Base-by-base conservation (phyloP, 64 coral and sea anemone genomes). In the Montipora sp. region DNA sequence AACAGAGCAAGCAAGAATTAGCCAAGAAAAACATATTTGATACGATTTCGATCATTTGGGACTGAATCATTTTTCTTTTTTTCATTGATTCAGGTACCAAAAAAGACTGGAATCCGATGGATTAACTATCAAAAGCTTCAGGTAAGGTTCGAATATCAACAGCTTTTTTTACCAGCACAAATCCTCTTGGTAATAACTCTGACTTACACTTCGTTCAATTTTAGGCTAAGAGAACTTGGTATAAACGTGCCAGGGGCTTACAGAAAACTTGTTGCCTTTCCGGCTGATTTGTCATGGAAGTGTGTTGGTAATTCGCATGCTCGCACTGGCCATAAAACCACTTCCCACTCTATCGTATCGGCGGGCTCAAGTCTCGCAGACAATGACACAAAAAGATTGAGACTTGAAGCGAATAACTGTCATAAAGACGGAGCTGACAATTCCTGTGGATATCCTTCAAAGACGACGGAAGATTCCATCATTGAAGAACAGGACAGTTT, bases 201-300 rank as follows among this genome's bases (percentile, higher is more conserved):
- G 16, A 78, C 6, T 19, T 47, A 5, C 43, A 13, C 18, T 13
- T 65, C 5, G 44, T 51, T 84, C 4, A 78, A 5, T 66, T 87
- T 7, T 19, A 92, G 90, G 65, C 63, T 81, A 0, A 61, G 84
- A 44, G 75, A 71, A 16, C 63, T 92, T 51, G 77, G 94, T 48
- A 48, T 92, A 13, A 96, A 89, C 24, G 67, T 96, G 21, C 94
- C 94, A 47, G 95, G 95, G n/a, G 89, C 92, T 15, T 98, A 98
- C 72, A 89, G 95, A 81, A 96, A 94, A 61, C 75, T 98, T 59
- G 91, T 98, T 14, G 92, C 77, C 47, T 86, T 84, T 27, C 95
- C 95, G 22, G 77, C 45, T 15, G 75, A 92, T 48, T 24, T 94
- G 13, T 47, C 75, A 3, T 98, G 78, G 83, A 75, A 66, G 12